Base-by-base conservation (phyloP, 2,797 vertebrate species). In the Myotis findleyi region DNA sequence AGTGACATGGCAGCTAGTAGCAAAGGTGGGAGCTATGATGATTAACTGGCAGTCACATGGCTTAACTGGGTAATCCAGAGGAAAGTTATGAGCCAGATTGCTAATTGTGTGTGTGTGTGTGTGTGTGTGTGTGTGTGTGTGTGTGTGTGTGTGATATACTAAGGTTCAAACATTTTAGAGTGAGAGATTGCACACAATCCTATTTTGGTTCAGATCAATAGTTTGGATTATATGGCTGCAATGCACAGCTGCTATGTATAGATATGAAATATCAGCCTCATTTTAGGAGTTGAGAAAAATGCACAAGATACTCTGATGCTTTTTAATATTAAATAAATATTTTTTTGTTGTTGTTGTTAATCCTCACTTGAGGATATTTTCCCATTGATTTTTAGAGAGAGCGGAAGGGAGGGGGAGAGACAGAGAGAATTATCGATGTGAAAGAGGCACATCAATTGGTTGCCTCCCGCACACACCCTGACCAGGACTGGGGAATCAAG, bases 301-400 rank as follows among this genome's bases (percentile, higher is more conserved):
- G 9, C 69, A 89, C 25, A 62, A 87, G 36, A 57, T 71, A 75
- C 2, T 83, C 33, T 79, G 33, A 89, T 27, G 7, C 21, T 94
- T 95, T 92, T 91, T n/a, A 82, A 49, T 71, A 73, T 79, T 51
- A 92, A 90, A 81, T 73, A 79, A 86, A 95, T 64, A 96, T 72
- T 82, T 27, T 30, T 11, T 59, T 44, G 44, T 47, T 30, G 25
- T 47, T 59, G 57, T 59, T 62, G 57, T 62, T 62, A 62, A 62
- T 62, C 57, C 25, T 30, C 57, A 62, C 57, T 59, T 12, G 57
- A 59, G 57, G 25, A 30, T 62, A 62, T 62, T 27, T 62, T 62
- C 27, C 57, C 57, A 62, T 27, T 62, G 25, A 62, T 62, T 30
- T 62, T 62, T 62, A 62, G 57, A 62, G 57, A 62, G 57, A 59